Evolutionary conservation across 2,888 invertebrate species (phyloP).

Genomic region (Criorhina ranunculi): DNA sequence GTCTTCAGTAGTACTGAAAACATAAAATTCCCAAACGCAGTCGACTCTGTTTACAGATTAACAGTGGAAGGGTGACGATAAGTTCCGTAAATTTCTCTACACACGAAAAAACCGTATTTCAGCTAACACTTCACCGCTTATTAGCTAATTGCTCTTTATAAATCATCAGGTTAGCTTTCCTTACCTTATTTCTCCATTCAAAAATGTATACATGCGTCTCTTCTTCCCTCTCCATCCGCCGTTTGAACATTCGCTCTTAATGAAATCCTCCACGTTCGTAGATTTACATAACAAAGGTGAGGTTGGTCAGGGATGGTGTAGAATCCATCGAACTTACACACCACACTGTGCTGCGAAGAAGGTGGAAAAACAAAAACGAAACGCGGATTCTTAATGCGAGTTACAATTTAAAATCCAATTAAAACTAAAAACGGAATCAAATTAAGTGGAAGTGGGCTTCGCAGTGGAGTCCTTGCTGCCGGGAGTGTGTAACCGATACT

Average conservation of each 20-base stretch:
- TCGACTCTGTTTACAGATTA: no score
- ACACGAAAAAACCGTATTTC: no score
- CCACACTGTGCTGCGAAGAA: conserved; percentile 5
- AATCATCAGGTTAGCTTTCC: background rate
- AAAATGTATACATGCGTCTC: background rate
- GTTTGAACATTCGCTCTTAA: conserved; percentile 55
- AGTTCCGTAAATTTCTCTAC: no score
- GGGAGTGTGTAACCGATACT: conserved; percentile 68
- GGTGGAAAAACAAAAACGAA: conserved; percentile 41
- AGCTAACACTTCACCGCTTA: no score
- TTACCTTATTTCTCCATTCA: background rate
- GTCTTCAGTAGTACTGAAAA: no score
- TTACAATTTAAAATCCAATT: conserved; percentile 76
- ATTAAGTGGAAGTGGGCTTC: conserved; percentile 74
- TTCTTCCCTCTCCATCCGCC: background rate
- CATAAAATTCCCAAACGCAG: no score
- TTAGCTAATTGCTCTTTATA: background rate
- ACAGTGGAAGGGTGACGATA: no score
- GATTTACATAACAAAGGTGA: conserved; percentile 67
- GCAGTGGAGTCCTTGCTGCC: conserved; percentile 39
- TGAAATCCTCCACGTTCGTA: conserved; percentile 58
- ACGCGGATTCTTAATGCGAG: conserved; percentile 73
- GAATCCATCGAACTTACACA: conserved; percentile 34
- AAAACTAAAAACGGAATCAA: conserved; percentile 76
- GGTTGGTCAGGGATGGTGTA: conserved; percentile 68